Percentiles rank a stretch among this genome's conserved stretches.
These are phyloP conservation scores for Cottus gobio DNA, from an alignment of 2,113 vertebrate genomes.

Conservation along the genomic window DNA sequence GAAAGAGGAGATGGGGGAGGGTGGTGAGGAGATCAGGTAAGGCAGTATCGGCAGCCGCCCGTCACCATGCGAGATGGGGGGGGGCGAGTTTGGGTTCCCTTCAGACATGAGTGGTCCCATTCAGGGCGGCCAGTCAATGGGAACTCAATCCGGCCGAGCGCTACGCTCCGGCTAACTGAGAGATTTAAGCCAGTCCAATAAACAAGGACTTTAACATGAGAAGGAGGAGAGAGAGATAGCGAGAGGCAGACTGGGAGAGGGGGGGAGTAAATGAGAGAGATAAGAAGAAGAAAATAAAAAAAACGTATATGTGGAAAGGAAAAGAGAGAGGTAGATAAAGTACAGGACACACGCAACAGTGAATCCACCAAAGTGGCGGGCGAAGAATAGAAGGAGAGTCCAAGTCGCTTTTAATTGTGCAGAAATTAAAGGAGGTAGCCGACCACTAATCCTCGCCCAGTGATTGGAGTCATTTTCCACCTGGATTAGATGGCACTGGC, in stretches of 20 bases:
- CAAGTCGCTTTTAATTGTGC: slow-evolving; percentile 87
- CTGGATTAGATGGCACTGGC: slow-evolving; percentile 79
- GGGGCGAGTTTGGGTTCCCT: slow-evolving; percentile 78
- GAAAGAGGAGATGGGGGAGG: slow-evolving; percentile 39
- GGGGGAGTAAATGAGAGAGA: slow-evolving; percentile 35
- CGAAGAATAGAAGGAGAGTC: slow-evolving; percentile 60
- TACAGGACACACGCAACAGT: slow-evolving; percentile 50
- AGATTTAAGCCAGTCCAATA: slow-evolving; percentile 78
- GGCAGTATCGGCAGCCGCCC: slow-evolving; percentile 69
- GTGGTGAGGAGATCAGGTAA: slow-evolving; percentile 75
- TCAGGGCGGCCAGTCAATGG: slow-evolving; percentile 83
- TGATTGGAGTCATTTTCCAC: slow-evolving; percentile 80
- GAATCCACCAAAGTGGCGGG: slow-evolving; percentile 68
- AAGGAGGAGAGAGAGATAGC: slow-evolving; percentile 30
- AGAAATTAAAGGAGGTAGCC: slow-evolving; percentile 81
- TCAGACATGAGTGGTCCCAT: slow-evolving; percentile 83
- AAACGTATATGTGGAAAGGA: slow-evolving; percentile 1
- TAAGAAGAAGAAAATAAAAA: slow-evolving; percentile 30
- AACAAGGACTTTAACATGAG: slow-evolving; percentile 78
- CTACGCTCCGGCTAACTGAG: slow-evolving; percentile 67
- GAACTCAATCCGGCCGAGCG: slow-evolving; percentile 81
- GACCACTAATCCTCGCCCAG: slow-evolving; percentile 78
- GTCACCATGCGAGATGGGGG: slow-evolving; percentile 68
- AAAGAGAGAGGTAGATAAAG: slow-evolving; percentile 17
- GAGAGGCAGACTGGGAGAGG: slow-evolving; percentile 1